Evolutionary conservation across 2,113 vertebrate genomes (phyloP).

Genomic region (Leptocoma aspasia): DNA sequence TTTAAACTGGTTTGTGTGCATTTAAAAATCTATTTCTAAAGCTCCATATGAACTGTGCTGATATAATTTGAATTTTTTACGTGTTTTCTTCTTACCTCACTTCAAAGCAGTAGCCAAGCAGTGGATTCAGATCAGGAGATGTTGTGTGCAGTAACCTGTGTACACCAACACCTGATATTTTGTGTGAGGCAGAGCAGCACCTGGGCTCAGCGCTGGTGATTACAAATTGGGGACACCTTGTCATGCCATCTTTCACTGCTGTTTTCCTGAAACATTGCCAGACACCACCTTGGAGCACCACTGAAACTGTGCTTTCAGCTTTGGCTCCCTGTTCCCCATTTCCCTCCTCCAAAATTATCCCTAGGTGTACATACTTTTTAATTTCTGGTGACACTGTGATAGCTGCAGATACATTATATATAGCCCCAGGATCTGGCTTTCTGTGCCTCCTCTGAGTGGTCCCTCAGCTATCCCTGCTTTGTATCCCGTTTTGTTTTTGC

Average conservation of each 20-base stretch:
- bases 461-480: neutral
- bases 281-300: neutral
- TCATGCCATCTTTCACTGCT: neutral
- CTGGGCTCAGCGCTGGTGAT: neutral
- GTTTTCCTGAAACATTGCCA: neutral
- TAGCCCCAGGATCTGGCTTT: neutral
- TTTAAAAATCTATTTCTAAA: neutral
- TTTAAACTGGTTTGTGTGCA: neutral
- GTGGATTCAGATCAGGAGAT: rapidly evolving
- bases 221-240: neutral
- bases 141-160: neutral
- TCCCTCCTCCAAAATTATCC: neutral
- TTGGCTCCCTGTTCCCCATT: neutral
- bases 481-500: neutral
- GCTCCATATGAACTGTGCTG: neutral
- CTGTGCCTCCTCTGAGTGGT: neutral
- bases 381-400: neutral
- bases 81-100: neutral
- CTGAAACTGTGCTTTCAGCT: neutral
- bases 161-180: neutral
- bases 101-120: neutral
- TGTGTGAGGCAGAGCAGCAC: neutral
- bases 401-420: neutral
- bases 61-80: neutral
- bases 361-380: neutral